Evolutionary conservation across 2,113 vertebrate genomes (phyloP), one percentile per base, ranked within the genome.

Genomic region (Solenodon paradoxus): DNA sequence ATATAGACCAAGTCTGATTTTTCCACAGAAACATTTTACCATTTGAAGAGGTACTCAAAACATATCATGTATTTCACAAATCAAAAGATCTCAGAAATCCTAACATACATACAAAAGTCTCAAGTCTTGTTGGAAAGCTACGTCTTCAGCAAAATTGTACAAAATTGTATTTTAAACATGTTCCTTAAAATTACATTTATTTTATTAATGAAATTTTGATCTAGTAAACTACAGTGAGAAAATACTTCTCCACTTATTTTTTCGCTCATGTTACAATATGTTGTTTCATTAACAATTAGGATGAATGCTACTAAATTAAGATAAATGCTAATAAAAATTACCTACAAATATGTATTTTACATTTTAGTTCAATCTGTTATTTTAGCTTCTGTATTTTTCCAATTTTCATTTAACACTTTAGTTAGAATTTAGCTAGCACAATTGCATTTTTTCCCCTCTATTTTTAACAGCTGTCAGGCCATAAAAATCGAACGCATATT

Each of bases 331-430:
- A 90, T 82, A 53, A 5, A 92, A 92, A 79, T 92, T 47, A 96
- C 63, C 47, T 51, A 79, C 11, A 32, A 5, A 93, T 45, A 95
- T n/a, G 74, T 97, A 90, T 96, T 97, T 95, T 81, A 40, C 95
- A 97, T 97, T 98, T 98, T 96, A 97, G 57, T 40, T 97, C 30
- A 68, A 66, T 84, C 40, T 79, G 63, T 42, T 85, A 95, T 97
- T 97, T 97, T 98, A 97, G 40, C 45, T 96, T 95, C 40, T 81
- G 15, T 71, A 82, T 96, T 96, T 98, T 92, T 90, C 96, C 93
- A 30, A 94, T 90, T 98, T 97, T 97, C 71, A 88, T 55, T 88
- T 94, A 97, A 96, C 96, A 96, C 74, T 90, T 92, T 86, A 92
- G 94, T 96, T 90, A 96, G 74, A 55, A 97, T 96, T 86, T 64